phyloP scores from a whole-genome alignment of 2,113 vertebrate species.

The Chlamydotis undulata region DNA sequence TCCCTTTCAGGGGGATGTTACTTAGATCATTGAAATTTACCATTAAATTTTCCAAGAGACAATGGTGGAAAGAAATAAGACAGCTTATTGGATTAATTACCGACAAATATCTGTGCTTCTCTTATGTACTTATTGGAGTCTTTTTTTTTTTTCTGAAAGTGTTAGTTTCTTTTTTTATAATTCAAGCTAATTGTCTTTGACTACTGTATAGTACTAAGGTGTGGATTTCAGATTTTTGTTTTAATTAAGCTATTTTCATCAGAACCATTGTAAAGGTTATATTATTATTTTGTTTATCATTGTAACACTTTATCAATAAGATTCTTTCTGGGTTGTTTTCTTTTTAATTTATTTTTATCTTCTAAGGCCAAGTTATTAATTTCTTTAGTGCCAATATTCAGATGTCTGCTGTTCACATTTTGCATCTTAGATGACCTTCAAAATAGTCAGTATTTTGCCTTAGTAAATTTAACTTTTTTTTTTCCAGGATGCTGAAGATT shows the following conservation, averaged over 20 bases:
- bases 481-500: not conserved
- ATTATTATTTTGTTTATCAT: not conserved
- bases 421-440: not conserved
- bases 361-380: not conserved
- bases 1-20: not conserved
- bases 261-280: not conserved
- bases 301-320: not conserved
- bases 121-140: not conserved
- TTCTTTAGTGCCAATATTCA: not conserved
- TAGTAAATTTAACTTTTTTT: not conserved
- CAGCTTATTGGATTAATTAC: not conserved
- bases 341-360: not conserved
- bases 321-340: not conserved
- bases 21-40: not conserved
- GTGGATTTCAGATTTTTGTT: not conserved
- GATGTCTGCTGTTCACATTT: not conserved
- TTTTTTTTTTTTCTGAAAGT: not conserved
- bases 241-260: not conserved
- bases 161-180: not conserved
- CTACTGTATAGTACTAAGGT: not conserved
- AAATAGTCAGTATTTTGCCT: constrained; percentile 11
- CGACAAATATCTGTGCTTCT: not conserved
- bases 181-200: not conserved
- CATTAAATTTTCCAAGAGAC: not conserved
- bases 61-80: not conserved